Percentiles rank a stretch among this genome's conserved stretches.
These are phyloP conservation scores for Todiramphus saurophagus DNA, from an alignment of 2,113 vertebrate genomes.

Conservation along the genomic window DNA sequence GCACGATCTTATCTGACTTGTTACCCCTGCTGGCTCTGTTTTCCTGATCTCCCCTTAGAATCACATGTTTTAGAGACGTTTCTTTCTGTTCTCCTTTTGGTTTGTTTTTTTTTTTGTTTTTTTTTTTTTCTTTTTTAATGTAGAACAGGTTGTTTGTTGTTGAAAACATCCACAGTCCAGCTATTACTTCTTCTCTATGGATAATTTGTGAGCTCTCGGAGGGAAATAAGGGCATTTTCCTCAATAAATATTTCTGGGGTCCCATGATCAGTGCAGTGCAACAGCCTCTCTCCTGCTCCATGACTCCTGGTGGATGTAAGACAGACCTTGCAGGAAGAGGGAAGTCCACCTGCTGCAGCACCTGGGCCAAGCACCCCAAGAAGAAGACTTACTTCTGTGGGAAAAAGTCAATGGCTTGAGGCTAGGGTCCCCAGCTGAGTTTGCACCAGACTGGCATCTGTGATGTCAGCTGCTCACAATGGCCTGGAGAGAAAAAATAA, in stretches of 20 bases:
- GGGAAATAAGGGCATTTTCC: not conserved
- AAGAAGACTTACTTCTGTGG: not conserved
- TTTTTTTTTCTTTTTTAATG: not conserved
- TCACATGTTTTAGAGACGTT: constrained; percentile 1
- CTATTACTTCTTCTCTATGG: constrained; percentile 17
- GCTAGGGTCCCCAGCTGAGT: not conserved
- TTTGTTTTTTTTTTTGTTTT: not conserved
- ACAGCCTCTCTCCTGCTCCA: not conserved
- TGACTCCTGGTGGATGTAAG: not conserved
- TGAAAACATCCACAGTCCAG: constrained; percentile 15
- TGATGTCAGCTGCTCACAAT: not conserved
- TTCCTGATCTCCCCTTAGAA: constrained; percentile 48
- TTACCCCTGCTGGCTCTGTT: constrained; percentile 60
- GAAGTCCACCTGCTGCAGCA: not conserved
- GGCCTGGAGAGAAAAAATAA: not conserved
- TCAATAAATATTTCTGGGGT: not conserved
- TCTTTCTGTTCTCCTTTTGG: not conserved
- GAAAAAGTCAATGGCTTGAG: not conserved
- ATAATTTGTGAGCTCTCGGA: not conserved
- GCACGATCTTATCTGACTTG: constrained; percentile 73
- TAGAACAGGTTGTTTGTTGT: constrained; percentile 39
- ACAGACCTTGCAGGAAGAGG: not conserved
- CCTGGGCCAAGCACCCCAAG: not conserved
- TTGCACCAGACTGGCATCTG: not conserved
- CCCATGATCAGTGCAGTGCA: not conserved